Evolutionary conservation across 2,888 invertebrate genomes (phyloP), one percentile per base, ranked within the genome.

Genomic region (Syrphus vitripennis): DNA sequence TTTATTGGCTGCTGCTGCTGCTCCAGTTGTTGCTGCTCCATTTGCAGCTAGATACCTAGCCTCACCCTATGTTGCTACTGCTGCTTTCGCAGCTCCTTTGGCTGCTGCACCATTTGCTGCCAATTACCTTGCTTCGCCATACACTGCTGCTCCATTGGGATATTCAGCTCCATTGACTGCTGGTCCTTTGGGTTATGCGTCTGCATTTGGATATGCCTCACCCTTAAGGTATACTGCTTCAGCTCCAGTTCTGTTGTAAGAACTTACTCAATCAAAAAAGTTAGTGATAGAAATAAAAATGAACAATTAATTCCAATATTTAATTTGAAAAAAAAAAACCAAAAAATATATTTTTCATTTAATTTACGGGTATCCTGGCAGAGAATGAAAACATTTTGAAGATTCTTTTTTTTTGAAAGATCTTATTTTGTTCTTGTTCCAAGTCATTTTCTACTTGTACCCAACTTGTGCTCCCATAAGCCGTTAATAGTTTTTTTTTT

Each of bases 1-100:
- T 14, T 34, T 59, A 59, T 59, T 59, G 7, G 76, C 77, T 70
- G 69, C 80, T n/a, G 91, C 95, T 14, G 93, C 94, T n/a, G n/a
- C n/a, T n/a, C n/a, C n/a, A n/a, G n/a, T n/a, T 10, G 90, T 93
- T n/a, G 61, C 61, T 53, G 61, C 65, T 24, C 67, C 65, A 55
- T 67, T 42, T 7, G 48, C 55, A 14, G 71, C 57, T 16, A 71
- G 71, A 31, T 71, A 71, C 5, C 19, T 63, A 4, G 29, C 65
- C 14, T 45, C 61, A n/a, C 74, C 74, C 4, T 45, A 63, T 6
- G 48, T 16, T 29, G 59, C 72, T 9, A 48, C 59, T 26, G 72
- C 50, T 14, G 59, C 34, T 9, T 48, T 48, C 16, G 72, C 50
- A 7, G 59, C 34, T 5, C 74, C 74, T 16, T 59, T 59, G 21